Evolutionary conservation across 2,797 vertebrate species (phyloP).

Genomic region (Notolepis coatsorum): DNA sequence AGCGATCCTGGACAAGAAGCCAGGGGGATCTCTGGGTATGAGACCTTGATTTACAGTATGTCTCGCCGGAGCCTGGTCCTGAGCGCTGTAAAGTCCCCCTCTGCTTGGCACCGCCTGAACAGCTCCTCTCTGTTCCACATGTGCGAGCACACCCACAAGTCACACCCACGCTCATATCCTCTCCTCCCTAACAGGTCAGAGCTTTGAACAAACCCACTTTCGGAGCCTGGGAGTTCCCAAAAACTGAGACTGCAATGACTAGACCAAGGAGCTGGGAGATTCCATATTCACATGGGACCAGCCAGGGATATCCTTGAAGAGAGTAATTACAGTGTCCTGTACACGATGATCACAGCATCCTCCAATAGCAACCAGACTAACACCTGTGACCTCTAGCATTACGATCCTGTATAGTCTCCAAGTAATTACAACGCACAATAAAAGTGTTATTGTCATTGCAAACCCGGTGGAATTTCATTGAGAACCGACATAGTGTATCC

Average conservation of each 20-base stretch:
- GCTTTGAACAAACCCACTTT: slow-evolving; percentile 20
- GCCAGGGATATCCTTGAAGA: neutral
- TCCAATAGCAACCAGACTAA: neutral
- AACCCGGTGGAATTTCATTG: neutral
- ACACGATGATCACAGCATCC: neutral
- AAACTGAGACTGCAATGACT: slow-evolving; percentile 2
- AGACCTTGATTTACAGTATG: slow-evolving; percentile 44
- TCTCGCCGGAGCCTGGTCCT: neutral
- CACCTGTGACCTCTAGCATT: neutral
- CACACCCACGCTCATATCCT: slow-evolving; percentile 51
- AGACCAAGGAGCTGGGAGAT: neutral
- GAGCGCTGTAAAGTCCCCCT: slow-evolving; percentile 34
- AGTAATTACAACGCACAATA: neutral
- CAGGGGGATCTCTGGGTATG: slow-evolving; percentile 36
- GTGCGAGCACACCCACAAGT: slow-evolving; percentile 46
- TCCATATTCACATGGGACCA: neutral
- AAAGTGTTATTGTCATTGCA: slow-evolving; percentile 6
- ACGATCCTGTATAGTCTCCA: neutral
- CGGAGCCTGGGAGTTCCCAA: neutral
- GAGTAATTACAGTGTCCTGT: neutral
- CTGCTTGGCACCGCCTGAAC: slow-evolving; percentile 62
- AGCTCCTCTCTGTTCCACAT: slow-evolving; percentile 56
- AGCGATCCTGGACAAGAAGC: slow-evolving; percentile 45
- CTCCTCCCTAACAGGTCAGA: slow-evolving; percentile 19
- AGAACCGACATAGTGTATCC: slow-evolving; percentile 32